phyloP scores from a whole-genome alignment of 92 coral and sea anemone species.

The Micromussa lordhowensis region DNA sequence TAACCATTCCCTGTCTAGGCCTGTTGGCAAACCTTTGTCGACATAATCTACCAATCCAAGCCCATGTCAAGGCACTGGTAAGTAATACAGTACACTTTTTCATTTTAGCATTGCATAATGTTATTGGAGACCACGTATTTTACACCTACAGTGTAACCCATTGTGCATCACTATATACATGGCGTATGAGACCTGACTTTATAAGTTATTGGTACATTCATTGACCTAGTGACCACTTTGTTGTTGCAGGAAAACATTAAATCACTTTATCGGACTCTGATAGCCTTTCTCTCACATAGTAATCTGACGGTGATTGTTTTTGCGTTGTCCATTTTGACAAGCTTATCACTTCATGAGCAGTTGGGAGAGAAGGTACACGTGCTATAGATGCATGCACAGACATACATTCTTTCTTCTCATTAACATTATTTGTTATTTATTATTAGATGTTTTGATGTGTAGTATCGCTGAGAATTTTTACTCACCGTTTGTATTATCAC shows the following conservation, averaged over 20 bases:
- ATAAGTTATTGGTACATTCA: not conserved
- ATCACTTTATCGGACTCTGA: slow-evolving; percentile 84
- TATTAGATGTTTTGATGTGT: too few relatives aligned
- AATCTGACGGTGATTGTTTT: slow-evolving; percentile 92
- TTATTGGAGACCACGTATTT: too few relatives aligned
- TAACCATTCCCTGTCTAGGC: slow-evolving; percentile 94
- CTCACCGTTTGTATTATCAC: too few relatives aligned
- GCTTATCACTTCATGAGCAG: slow-evolving; percentile 95
- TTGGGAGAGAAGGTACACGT: slow-evolving; percentile 88
- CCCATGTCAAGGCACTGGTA: slow-evolving; percentile 98
- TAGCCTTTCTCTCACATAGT: slow-evolving; percentile 88
- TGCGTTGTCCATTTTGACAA: slow-evolving; percentile 89
- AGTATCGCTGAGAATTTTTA: too few relatives aligned
- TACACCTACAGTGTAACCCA: too few relatives aligned
- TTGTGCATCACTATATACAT: too few relatives aligned
- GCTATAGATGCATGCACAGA: too few relatives aligned
- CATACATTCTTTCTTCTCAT: too few relatives aligned
- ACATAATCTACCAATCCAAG: slow-evolving; percentile 96
- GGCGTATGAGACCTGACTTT: not conserved
- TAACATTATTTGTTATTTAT: too few relatives aligned
- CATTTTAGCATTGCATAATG: too few relatives aligned
- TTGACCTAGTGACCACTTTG: slow-evolving; percentile 10
- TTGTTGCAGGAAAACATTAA: slow-evolving; percentile 89
- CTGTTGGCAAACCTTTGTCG: slow-evolving; percentile 94
- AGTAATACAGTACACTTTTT: slow-evolving; percentile 11